Base-by-base conservation (phyloP, 2,888 invertebrate genomes). In the Tribolium freemani region DNA sequence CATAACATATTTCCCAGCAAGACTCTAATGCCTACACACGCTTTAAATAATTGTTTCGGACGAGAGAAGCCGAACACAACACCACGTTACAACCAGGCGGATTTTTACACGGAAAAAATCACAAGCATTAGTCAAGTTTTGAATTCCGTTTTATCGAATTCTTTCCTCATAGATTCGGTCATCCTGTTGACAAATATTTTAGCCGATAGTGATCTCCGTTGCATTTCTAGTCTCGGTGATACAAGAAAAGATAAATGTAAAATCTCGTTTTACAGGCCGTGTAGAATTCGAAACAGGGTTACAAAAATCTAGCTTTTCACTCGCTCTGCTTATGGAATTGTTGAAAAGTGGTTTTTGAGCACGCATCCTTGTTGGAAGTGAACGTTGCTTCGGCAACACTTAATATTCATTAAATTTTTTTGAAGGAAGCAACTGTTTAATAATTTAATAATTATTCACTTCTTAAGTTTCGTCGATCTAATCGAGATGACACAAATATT, bases 21-120 rank as follows among this genome's bases (percentile, higher is more conserved):
- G 83, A 81, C 77, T 80, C 83, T 83, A 83, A 83, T 83, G 83
- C 83, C 83, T 83, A 83, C 83, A 84, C 82, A 81, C 81, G 82
- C 82, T 83, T 83, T 83, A 83, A 84, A 83, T 83, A 83, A 84
- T 83, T 82, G 83, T 84, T 83, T 26, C 26, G 26, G 26, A 26
- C 26, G 3, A 3, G 26, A 26, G 26, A 26, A 26, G 26, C 26
- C 26, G 26, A 26, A 26, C 26, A 26, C 26, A 26, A 26, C 26
- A 26, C 26, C 26, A 26, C 26, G 26, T 3, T 26, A 26, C 26
- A 26, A 26, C 26, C 5, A 26, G 3, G 5, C 26, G 26, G 26
- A 26, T 26, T 26, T 26, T 26, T 26, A 26, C 26, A 26, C 26
- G 5, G 26, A 26, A 26, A 21, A 26, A 26, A 26, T 5, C 5